Base-by-base conservation (phyloP, 2,797 vertebrate species). In the Paramormyrops hopkinsi region DNA sequence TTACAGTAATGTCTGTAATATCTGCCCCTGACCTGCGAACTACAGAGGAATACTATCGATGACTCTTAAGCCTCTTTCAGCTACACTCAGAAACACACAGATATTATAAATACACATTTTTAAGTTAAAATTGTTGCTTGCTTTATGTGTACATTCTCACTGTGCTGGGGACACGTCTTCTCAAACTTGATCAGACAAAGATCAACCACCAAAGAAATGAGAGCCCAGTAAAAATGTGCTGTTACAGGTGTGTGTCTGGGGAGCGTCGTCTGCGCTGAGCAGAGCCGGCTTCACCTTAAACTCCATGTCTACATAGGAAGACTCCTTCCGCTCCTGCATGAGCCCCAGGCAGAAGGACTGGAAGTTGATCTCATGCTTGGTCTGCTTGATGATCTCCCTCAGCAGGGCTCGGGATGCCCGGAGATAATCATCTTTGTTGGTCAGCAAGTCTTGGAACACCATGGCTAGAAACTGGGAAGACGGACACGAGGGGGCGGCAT, bases 281-380 rank as follows among this genome's bases (percentile, higher is more conserved):
- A 19, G 22, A 48, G 44, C 37, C 0, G 46, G n/a, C 19, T 5
- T 86, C 89, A 99, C 98, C 96, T 99, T 99, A 92, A 99, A 98
- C 91, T 99, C 99, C 98, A 99, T 98, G 86, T 99, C 98, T 33
- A 96, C 90, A 0, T 99, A 97, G 46, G 93, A 97, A 0, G 97
- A 91, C 94, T 99, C 98, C 93, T 98, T 99, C 90, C 99, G 95
- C 62, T 99, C 99, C 94, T 99, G 98, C 98, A 99, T 99, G 53
- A 99, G 97, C 0, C 99, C 98, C 1, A 99, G 95, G 88, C 99
- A 99, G 94, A 99, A 99, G 2, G 98, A 97, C 95, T 99, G 98
- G 93, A 99, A 99, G 94, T 99, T 99, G 91, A 99, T 98, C 95
- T 99, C 99, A 0, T 99, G 99, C 91, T 99, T 99, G 0, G 98